Percentiles rank a stretch among this genome's conserved stretches.
Conservation (phyloP, 53 echinoderm and acorn worm species). For the Patiria pectinifera region DNA sequence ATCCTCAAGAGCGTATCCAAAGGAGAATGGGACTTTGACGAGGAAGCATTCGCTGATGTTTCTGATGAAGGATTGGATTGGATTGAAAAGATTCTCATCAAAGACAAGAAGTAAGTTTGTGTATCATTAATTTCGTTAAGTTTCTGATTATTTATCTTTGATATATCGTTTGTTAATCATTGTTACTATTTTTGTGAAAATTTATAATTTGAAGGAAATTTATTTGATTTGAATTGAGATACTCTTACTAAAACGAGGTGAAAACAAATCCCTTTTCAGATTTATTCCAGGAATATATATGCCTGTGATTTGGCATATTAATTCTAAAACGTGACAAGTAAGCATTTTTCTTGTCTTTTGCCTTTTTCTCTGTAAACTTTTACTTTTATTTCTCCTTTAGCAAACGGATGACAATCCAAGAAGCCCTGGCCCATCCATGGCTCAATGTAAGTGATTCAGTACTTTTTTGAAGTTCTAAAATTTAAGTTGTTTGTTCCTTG, state of each 20-base stretch:
- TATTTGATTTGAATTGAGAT: too few species aligned
- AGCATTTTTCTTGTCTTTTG: not conserved
- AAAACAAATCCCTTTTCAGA: too few species aligned
- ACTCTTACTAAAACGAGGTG: too few species aligned
- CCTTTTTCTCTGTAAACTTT: not conserved
- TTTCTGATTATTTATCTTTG: not conserved
- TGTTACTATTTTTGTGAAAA: too few species aligned
- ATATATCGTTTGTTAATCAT: too few species aligned
- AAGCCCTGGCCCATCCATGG: slow-evolving; percentile 95
- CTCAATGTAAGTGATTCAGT: slow-evolving; percentile 68
- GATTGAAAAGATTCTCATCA: slow-evolving; percentile 94
- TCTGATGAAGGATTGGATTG: slow-evolving; percentile 97
- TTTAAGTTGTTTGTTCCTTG: not conserved
- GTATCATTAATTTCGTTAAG: not conserved
- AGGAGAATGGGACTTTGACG: slow-evolving; percentile 99
- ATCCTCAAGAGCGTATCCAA: slow-evolving; percentile 83
- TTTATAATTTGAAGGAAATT: too few species aligned
- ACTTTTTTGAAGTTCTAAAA: not conserved
- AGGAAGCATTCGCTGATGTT: slow-evolving; percentile 94
- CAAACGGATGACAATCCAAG: slow-evolving; percentile 92
- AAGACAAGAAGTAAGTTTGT: slow-evolving; percentile 89
- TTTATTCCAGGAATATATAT: too few species aligned
- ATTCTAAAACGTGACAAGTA: too few species aligned
- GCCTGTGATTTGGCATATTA: too few species aligned
- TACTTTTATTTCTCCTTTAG: slow-evolving; percentile 45